Conservation (phyloP, 2,888 invertebrate species). For the Eupithecia inturbata region DNA sequence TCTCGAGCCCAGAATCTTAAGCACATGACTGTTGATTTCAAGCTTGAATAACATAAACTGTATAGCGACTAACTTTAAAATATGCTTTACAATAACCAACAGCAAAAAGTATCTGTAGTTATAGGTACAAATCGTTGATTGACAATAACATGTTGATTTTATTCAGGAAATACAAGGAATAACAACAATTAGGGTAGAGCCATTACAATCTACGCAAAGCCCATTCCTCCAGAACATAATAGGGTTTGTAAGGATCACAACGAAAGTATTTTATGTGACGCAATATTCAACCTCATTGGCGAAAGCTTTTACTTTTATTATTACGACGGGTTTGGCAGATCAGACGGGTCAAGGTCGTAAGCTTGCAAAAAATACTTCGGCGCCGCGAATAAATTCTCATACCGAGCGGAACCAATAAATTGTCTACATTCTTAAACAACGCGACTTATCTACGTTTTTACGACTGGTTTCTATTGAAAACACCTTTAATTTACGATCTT, state of each 20-base stretch:
- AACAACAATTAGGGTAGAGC: slow-evolving; percentile 3
- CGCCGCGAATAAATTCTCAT: slow-evolving; percentile 65
- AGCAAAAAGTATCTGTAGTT: not conserved
- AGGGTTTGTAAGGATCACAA: slow-evolving; percentile 36
- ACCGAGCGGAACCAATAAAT: slow-evolving; percentile 65
- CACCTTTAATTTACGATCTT: slow-evolving; percentile 56
- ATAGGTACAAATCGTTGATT: not conserved
- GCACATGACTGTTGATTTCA: slow-evolving; percentile 6
- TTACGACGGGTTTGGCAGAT: slow-evolving; percentile 70
- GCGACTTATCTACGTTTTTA: slow-evolving; percentile 45
- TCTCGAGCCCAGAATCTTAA: slow-evolving; percentile 19
- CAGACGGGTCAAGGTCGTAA: slow-evolving; percentile 76
- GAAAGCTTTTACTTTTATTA: slow-evolving; percentile 77
- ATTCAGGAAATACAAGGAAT: slow-evolving; percentile 13
- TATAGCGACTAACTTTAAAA: slow-evolving; percentile 16
- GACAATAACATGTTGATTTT: slow-evolving; percentile 6
- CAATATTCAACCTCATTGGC: slow-evolving; percentile 57
- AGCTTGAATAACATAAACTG: not conserved
- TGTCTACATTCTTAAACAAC: slow-evolving; percentile 56
- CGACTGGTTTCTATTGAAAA: slow-evolving; percentile 51
- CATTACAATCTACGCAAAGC: slow-evolving; percentile 15
- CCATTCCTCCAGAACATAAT: slow-evolving; percentile 19
- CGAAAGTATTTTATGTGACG: slow-evolving; percentile 40
- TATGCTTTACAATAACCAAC: slow-evolving; percentile 12
- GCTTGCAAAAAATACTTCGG: slow-evolving; percentile 70